phyloP scores from a whole-genome alignment of 53 echinoderm and acorn worm species.

The Hippasteria phrygiana region DNA sequence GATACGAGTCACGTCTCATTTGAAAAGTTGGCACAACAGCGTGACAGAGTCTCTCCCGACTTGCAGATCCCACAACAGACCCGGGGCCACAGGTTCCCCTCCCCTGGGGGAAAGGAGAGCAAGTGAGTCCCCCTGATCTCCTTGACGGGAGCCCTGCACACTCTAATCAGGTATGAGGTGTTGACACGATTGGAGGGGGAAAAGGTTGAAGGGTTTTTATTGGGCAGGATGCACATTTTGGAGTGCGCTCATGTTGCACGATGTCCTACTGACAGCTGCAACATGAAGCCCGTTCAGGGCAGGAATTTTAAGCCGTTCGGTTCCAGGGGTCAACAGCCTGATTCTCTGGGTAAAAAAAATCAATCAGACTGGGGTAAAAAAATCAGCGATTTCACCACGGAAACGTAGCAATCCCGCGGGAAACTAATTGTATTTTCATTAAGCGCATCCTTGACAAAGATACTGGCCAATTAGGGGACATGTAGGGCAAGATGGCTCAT shows the following conservation, averaged over 20 bases:
- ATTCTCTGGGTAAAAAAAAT: background rate
- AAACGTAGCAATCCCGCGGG: too few species aligned
- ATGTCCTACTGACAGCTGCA: background rate
- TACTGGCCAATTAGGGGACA: too few species aligned
- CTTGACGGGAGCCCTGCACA: background rate
- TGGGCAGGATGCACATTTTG: constrained; percentile 47
- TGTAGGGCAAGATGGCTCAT: too few species aligned
- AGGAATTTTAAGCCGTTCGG: background rate
- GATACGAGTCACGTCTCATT: constrained; percentile 48
- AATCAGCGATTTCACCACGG: too few species aligned
- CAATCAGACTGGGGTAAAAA: too few species aligned
- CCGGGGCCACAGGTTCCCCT: constrained; percentile 35
- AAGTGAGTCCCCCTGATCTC: background rate
- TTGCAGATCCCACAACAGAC: constrained; percentile 29
- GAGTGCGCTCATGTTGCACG: constrained; percentile 34
- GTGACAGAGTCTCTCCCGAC: background rate
- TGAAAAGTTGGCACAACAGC: constrained; percentile 36
- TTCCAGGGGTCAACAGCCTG: constrained; percentile 25
- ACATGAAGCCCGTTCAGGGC: background rate
- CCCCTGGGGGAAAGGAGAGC: background rate
- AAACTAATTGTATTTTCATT: too few species aligned
- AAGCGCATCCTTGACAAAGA: too few species aligned
- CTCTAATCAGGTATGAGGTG: constrained; percentile 47
- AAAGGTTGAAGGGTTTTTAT: constrained; percentile 39
- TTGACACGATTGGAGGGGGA: constrained; percentile 50